Conservation (phyloP, 2,888 invertebrate species). For the Drosophila atripex region DNA sequence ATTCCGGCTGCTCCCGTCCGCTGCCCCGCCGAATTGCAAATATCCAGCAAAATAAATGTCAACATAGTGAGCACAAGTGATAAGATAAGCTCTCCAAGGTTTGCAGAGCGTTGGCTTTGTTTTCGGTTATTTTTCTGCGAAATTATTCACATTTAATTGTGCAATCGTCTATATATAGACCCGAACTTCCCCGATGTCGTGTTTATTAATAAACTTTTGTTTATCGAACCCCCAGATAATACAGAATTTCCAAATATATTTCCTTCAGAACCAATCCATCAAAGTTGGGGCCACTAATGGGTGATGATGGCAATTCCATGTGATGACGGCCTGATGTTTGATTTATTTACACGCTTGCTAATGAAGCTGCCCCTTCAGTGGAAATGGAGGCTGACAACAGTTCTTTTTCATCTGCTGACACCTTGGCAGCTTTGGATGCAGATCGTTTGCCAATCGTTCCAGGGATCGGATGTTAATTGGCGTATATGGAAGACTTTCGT, state of each 20-base stretch:
- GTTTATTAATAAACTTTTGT: conserved; percentile 32
- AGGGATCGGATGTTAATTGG: too few relatives aligned
- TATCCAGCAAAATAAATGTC: conserved; percentile 44
- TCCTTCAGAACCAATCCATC: conserved; percentile 57
- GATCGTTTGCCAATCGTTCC: too few relatives aligned
- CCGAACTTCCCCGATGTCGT: neutral
- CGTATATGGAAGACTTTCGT: too few relatives aligned
- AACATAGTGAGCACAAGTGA: conserved; percentile 27
- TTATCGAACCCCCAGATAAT: conserved; percentile 20
- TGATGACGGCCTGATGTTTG: conserved; percentile 51
- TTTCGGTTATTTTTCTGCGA: conserved; percentile 32
- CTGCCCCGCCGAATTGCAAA: conserved; percentile 4
- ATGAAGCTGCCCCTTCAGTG: neutral
- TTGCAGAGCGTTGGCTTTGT: conserved; percentile 9
- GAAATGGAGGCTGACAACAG: neutral
- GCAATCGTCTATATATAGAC: conserved; percentile 28
- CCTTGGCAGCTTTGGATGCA: neutral
- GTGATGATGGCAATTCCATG: conserved; percentile 13
- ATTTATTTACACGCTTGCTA: conserved; percentile 60
- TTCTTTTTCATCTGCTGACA: conserved; percentile 23
- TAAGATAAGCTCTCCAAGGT: conserved; percentile 28
- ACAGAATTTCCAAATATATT: conserved; percentile 19
- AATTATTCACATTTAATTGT: conserved; percentile 22
- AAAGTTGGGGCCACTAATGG: conserved; percentile 41
- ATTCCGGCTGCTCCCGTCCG: conserved; percentile 2